Evolutionary conservation across 2,888 invertebrate genomes (phyloP).

Genomic region (Mimumesa dahlbomi): DNA sequence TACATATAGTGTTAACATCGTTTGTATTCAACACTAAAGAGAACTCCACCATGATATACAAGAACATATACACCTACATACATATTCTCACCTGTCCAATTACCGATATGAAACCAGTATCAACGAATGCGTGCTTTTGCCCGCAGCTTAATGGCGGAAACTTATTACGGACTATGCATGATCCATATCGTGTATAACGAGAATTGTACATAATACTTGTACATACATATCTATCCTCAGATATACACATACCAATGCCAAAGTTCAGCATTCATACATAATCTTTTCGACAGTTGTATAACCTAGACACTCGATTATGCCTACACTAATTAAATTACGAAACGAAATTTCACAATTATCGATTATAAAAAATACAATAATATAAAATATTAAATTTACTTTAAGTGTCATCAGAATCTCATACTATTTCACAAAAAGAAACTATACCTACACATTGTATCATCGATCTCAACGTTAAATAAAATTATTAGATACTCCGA

Average conservation of each 20-base stretch:
- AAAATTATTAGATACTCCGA: background rate
- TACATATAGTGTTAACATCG: too few relatives aligned
- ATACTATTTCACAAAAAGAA: background rate
- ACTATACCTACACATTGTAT: too few relatives aligned
- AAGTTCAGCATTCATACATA: constrained; percentile 11
- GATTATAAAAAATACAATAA: too few relatives aligned
- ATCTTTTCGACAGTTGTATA: too few relatives aligned
- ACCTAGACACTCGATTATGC: too few relatives aligned
- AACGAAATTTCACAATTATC: too few relatives aligned
- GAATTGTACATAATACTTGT: constrained; percentile 26
- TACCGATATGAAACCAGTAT: constrained; percentile 15
- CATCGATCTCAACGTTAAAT: background rate
- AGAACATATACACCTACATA: too few relatives aligned
- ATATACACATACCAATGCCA: constrained; percentile 22
- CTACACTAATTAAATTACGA: too few relatives aligned
- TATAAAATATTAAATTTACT: constrained; percentile 4
- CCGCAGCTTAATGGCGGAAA: constrained; percentile 60
- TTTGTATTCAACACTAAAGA: too few relatives aligned
- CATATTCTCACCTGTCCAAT: constrained; percentile 19
- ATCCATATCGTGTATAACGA: constrained; percentile 27
- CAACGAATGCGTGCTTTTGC: constrained; percentile 32
- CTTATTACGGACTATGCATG: constrained; percentile 45
- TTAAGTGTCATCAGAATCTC: background rate
- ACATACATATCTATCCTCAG: too few relatives aligned
- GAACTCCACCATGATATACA: too few relatives aligned